A percentile compares a stretch with the other conserved stretches of the same genome.
Conservation (phyloP, 2,113 vertebrate genomes). For the Dolichallabes microphthalmus region DNA sequence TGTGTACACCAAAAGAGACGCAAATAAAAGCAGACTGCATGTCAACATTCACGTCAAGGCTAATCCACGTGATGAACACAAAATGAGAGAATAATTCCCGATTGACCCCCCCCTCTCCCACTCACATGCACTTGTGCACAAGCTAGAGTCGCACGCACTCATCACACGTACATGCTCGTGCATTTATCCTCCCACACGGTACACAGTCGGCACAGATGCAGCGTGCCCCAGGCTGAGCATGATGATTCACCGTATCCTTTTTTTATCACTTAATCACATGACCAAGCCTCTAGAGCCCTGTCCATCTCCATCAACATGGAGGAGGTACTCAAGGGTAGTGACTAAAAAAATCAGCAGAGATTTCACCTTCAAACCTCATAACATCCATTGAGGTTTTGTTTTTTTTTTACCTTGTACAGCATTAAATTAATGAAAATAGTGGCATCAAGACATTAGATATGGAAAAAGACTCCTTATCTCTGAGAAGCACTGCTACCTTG, state of each 20-base stretch:
- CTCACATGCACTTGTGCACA: neutral
- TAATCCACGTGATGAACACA: neutral
- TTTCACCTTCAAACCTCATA: neutral
- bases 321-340: conserved; percentile 47
- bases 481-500: neutral
- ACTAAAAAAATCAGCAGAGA: conserved; percentile 13
- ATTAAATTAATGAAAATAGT: neutral
- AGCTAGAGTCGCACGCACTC: neutral
- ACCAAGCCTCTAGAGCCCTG: conserved; percentile 49
- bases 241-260: conserved; percentile 73
- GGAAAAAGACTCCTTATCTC: neutral
- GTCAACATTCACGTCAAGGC: conserved; percentile 11
- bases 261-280: conserved; percentile 65
- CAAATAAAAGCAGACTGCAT: conserved; percentile 15
- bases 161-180: neutral
- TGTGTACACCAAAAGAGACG: conserved; percentile 28
- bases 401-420: neutral
- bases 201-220: conserved; percentile 60
- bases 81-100: conserved; percentile 19
- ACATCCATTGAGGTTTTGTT: neutral
- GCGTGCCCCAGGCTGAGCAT: conserved; percentile 61
- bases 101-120: neutral
- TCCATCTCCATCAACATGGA: conserved; percentile 17
- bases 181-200: conserved; percentile 20
- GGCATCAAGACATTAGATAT: neutral